Conservation (phyloP, 2,888 invertebrate genomes). For the Nephrotoma appendiculata region DNA sequence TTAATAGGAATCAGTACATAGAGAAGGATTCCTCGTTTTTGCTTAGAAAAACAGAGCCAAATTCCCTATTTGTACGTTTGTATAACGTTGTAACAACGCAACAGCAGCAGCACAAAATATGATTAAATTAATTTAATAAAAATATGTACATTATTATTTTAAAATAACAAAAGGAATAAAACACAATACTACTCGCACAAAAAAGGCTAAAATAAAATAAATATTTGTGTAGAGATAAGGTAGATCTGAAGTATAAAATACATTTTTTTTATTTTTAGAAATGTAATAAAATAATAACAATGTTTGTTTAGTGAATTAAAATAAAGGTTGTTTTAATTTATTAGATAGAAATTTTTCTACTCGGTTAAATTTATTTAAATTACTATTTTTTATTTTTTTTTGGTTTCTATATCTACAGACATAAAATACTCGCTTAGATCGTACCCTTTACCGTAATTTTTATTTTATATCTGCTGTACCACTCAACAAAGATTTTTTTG, state of each 20-base stretch:
- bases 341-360: background rate
- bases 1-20: background rate
- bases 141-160: background rate
- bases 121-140: background rate
- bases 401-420: background rate
- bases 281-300: background rate
- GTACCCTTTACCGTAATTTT: background rate
- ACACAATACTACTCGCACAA: background rate
- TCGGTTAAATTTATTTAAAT: background rate
- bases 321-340: background rate
- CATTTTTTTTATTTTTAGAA: background rate
- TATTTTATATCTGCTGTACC: background rate
- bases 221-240: background rate
- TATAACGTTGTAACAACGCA: background rate
- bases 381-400: background rate
- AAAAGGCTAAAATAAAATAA: background rate
- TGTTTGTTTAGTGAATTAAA: background rate
- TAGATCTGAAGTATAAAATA: background rate
- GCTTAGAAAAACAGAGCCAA: background rate
- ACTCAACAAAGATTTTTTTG: background rate
- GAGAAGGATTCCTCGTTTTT: background rate
- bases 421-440: background rate
- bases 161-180: background rate
- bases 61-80: background rate
- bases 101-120: background rate